Evolutionary conservation across 2,888 invertebrate genomes (phyloP), one percentile per base, ranked within the genome.

Genomic region (Pristionchus exspectatus): DNA sequence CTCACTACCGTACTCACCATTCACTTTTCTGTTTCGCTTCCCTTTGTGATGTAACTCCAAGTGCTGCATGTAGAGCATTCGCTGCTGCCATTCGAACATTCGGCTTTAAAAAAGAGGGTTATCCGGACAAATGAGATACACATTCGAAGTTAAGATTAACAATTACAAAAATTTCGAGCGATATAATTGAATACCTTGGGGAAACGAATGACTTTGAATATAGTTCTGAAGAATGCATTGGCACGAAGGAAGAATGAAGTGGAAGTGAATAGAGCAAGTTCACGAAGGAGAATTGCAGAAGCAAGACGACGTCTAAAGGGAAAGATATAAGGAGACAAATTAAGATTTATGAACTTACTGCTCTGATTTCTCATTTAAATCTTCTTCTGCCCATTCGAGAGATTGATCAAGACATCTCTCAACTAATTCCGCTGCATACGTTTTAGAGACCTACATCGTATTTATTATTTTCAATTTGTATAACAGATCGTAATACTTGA

Each of bases 351-450:
- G 1, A 50, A 77, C 38, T 77, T 24, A 77, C 38, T 77, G 77
- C 9, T 44, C 50, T 18, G 77, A 77, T 44, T 38, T 44, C 21
- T 77, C 44, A 38, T 24, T 77, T 2, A 77, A 7, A 69, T 95
- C 98, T 88, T 97, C 97, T 56, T 97, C 97, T 9, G 99, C 96
- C 98, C 98, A 98, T 95, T 99, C 99, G 95, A 98, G 97, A 1
- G 98, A 98, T 94, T 97, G 96, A 95, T 98, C 98, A 2, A 98
- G 98, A 96, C 98, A 98, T 96, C 98, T 98, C 94, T 98, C 98
- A 24, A 99, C 98, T 95, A 98, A 98, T 95, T 98, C 98, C 0
- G 98, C 97, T 56, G 98, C 97, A 95, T 98, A 98, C 0, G 98
- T 98, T n/a, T 98, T 98, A 12, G 96, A 96, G 0, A 96, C 94